Percentiles rank a stretch among this genome's conserved stretches.
phyloP scores from a whole-genome alignment of 2,113 vertebrate species.

The Etia nguti region DNA sequence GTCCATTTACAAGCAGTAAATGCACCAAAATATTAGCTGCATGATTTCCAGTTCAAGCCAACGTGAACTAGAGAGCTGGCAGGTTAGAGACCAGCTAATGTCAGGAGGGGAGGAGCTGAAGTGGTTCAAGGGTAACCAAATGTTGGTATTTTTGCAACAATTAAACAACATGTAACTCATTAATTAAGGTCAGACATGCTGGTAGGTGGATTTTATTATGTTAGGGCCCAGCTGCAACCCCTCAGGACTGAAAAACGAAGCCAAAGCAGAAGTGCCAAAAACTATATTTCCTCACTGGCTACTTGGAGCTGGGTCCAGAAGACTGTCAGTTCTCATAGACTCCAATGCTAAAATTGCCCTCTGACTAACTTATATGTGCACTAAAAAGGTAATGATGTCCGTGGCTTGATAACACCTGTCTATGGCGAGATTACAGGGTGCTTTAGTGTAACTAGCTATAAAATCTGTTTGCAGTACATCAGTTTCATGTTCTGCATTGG shows the following conservation, averaged over 20 bases:
- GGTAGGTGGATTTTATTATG: not conserved
- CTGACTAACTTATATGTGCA: not conserved
- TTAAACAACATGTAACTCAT: not conserved
- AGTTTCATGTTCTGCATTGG: rapidly evolving
- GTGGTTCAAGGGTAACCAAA: not conserved
- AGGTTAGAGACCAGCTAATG: not conserved
- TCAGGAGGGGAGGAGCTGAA: not conserved
- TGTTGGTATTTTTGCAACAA: not conserved
- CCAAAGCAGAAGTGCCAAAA: not conserved
- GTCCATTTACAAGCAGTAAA: not conserved
- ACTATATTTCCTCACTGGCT: not conserved
- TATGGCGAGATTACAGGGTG: not conserved
- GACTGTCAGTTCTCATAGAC: not conserved
- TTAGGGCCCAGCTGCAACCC: not conserved
- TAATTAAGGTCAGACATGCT: not conserved
- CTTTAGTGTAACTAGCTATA: not conserved
- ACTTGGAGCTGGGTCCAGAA: not conserved
- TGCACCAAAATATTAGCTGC: not conserved
- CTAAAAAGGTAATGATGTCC: not conserved
- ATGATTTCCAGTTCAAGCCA: not conserved
- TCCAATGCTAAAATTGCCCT: not conserved
- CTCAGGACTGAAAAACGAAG: not conserved
- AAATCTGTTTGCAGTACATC: not conserved
- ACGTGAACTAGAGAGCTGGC: not conserved
- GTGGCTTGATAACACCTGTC: not conserved